These are phyloP conservation scores for Lasiommata megera DNA, from an alignment of 2,888 invertebrate species.

Conservation along the genomic window DNA sequence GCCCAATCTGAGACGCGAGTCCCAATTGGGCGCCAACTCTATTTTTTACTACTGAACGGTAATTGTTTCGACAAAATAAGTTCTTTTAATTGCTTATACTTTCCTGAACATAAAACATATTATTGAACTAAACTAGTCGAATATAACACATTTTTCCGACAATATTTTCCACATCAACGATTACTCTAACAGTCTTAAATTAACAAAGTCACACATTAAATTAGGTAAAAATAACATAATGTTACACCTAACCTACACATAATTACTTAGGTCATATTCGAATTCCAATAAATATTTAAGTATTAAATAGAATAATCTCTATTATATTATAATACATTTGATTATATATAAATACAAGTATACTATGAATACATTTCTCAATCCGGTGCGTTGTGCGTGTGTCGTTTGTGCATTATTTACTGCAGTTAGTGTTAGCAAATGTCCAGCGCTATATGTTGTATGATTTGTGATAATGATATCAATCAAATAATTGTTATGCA, in stretches of 20 bases:
- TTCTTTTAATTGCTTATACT: background rate
- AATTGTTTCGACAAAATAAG: too few relatives aligned
- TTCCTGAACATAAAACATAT: background rate
- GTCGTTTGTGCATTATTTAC: conserved; percentile 24
- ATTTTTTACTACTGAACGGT: background rate
- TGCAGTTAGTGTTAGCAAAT: conserved; percentile 22
- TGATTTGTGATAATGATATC: conserved; percentile 18
- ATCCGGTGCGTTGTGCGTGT: conserved; percentile 20
- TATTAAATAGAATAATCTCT: background rate
- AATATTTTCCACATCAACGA: conserved; percentile 14
- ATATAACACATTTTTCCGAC: background rate
- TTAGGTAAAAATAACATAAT: conserved; percentile 10
- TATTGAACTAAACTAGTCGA: background rate
- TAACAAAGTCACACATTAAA: conserved; percentile 4
- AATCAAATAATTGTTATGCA: conserved; percentile 13
- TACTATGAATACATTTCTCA: conserved; percentile 2
- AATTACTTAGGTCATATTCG: background rate
- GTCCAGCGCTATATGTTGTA: conserved; percentile 25
- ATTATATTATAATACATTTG: background rate
- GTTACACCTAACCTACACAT: conserved; percentile 2
- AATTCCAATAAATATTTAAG: conserved; percentile 2
- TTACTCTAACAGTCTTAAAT: conserved; percentile 8
- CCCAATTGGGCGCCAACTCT: conserved; percentile 20
- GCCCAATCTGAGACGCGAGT: background rate
- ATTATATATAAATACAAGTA: background rate